These are phyloP conservation scores for chimpanzee (Pan troglodytes) DNA, from an alignment of 2,113 vertebrate genomes.

Conservation along the genomic window NHGRI_mPanTro3-v2.1_pri NC_072407.2:33702501-33703000, in stretches of 20 bases:
- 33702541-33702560: background rate
- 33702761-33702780: slow-evolving; percentile 57
- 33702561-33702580: background rate
- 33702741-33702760: slow-evolving; percentile 49
- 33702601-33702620: background rate
- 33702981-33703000: slow-evolving; percentile 56
- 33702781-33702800: slow-evolving; percentile 47
- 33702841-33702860: slow-evolving; percentile 59
- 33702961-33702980: slow-evolving; percentile 46
- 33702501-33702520: background rate
- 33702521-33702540: background rate
- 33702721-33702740: background rate
- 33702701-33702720: background rate
- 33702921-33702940: slow-evolving; percentile 67
- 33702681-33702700: background rate
- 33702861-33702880: slow-evolving; percentile 60
- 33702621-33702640: background rate
- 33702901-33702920: slow-evolving; percentile 65
- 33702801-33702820: slow-evolving; percentile 63
- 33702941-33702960: slow-evolving; percentile 61
- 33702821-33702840: slow-evolving; percentile 71
- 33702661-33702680: background rate
- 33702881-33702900: slow-evolving; percentile 57
- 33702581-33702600: background rate
- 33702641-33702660: background rate